Evolutionary conservation across 2,113 vertebrate species (phyloP), one percentile per base, ranked within the genome.

Genomic region (Colinus virginianus): DNA sequence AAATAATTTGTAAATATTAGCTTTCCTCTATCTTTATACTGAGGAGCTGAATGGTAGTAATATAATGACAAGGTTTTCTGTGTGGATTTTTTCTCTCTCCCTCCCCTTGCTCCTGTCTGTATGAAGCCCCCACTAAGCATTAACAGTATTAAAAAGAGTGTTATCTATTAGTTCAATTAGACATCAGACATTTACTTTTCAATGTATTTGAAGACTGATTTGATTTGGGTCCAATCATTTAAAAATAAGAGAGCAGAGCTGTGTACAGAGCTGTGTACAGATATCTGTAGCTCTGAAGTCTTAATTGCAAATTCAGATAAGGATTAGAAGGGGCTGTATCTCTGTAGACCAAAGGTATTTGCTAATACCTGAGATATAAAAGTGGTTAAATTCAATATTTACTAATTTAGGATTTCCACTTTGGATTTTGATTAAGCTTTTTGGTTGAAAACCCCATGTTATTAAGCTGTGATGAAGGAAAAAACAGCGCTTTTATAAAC

Each of bases 271-370:
- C 95, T 90, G 94, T 96, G 82, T 97, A 95, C 94, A 96, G 97
- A 97, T 97, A 96, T 97, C 96, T 96, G 94, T 90, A 88, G 95
- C 97, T 98, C 97, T 97, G 97, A 98, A 97, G 97, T 98, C 97
- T 98, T 98, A 98, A 98, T 98, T 98, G 98, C 97, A 96, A 97
- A 97, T 97, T 97, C 97, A 97, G 97, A 98, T 98, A 98, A 98
- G 97, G 97, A 97, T 97, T 98, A 98, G 97, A 97, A 95, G 93
- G 96, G 88, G 82, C 96, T 96, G 86, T 95, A 95, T 98, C 97
- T 97, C 96, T 98, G 86, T 96, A 97, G 97, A 98, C 97, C 97
- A 96, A 97, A 96, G 97, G 95, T 97, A 97, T 98, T 97, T 98
- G 97, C 97, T 98, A 97, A 98, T 97, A 98, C 97, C 97, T 97